These are phyloP conservation scores for Epinephelus lanceolatus DNA, from an alignment of 2,113 vertebrate species.

Conservation along the genomic window DNA sequence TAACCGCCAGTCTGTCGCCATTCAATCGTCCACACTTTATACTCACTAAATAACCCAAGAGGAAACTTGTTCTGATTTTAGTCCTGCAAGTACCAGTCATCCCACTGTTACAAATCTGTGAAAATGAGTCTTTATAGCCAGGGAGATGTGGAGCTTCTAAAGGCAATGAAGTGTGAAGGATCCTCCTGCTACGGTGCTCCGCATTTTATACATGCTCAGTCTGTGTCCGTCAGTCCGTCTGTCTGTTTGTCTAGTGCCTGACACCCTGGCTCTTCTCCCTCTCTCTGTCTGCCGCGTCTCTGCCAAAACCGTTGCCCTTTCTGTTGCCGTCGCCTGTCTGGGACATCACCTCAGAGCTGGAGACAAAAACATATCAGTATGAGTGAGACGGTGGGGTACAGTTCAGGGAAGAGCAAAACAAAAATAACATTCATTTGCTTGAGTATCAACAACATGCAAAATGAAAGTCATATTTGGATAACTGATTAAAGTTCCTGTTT, in stretches of 20 bases:
- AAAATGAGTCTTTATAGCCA: slow-evolving; percentile 65
- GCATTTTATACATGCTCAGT: slow-evolving; percentile 65
- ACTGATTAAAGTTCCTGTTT: background rate
- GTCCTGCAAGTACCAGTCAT: slow-evolving; percentile 51
- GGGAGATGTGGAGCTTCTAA: slow-evolving; percentile 64
- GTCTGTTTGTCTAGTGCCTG: slow-evolving; percentile 64
- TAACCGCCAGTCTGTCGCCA: slow-evolving; percentile 33
- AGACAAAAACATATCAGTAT: slow-evolving; percentile 52
- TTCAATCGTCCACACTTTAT: slow-evolving; percentile 41
- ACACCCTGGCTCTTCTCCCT: slow-evolving; percentile 63
- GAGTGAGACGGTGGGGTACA: background rate
- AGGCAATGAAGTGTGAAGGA: slow-evolving; percentile 73
- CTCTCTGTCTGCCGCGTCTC: slow-evolving; percentile 58
- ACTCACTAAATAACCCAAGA: slow-evolving; percentile 44
- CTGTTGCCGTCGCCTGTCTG: slow-evolving; percentile 40
- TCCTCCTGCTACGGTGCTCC: slow-evolving; percentile 64
- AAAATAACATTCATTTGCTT: background rate
- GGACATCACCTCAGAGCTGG: slow-evolving; percentile 67
- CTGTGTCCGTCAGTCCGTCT: slow-evolving; percentile 50
- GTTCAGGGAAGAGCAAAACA: background rate
- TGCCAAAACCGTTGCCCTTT: slow-evolving; percentile 48
- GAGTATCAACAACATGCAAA: background rate
- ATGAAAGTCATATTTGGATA: background rate
- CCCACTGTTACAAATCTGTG: slow-evolving; percentile 68
- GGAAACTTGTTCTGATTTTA: slow-evolving; percentile 49